A percentile compares a stretch with the other conserved stretches of the same genome.
These are phyloP conservation scores for Acromyrmex heyeri DNA, from an alignment of 1,140 invertebrate species.

Conservation along the genomic window DNA sequence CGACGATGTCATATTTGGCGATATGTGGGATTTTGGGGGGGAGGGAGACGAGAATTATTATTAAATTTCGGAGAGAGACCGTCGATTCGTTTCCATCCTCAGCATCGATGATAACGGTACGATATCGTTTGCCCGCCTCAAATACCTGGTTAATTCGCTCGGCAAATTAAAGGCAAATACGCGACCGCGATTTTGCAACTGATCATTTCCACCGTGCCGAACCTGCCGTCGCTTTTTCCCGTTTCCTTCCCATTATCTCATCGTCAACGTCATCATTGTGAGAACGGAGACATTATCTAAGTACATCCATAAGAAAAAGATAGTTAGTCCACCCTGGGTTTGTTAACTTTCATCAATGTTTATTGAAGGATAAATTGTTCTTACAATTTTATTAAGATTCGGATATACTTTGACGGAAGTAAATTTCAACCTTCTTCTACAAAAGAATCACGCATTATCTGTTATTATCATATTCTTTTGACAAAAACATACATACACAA, in stretches of 20 bases:
- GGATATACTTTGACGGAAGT: background rate
- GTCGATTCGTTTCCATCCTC: constrained; percentile 61
- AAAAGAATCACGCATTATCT: background rate
- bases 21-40: background rate
- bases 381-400: background rate
- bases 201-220: constrained; percentile 60
- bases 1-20: constrained; percentile 59
- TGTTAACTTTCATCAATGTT: constrained; percentile 14
- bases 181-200: constrained; percentile 63
- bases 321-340: background rate
- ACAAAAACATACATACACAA: background rate
- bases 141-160: constrained; percentile 75
- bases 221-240: background rate
- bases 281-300: constrained; percentile 48
- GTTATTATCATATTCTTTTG: background rate
- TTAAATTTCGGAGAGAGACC: constrained; percentile 73
- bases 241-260: constrained; percentile 68
- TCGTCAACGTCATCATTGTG: constrained; percentile 57
- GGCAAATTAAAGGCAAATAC: constrained; percentile 81
- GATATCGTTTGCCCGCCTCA: constrained; percentile 63
- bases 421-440: background rate
- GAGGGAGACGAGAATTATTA: constrained; percentile 72
- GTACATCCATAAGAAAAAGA: constrained; percentile 13
- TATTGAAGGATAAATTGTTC: background rate
- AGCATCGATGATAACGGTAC: constrained; percentile 17